Conservation (phyloP, 2,888 invertebrate species). For the Gibbula magus region DNA sequence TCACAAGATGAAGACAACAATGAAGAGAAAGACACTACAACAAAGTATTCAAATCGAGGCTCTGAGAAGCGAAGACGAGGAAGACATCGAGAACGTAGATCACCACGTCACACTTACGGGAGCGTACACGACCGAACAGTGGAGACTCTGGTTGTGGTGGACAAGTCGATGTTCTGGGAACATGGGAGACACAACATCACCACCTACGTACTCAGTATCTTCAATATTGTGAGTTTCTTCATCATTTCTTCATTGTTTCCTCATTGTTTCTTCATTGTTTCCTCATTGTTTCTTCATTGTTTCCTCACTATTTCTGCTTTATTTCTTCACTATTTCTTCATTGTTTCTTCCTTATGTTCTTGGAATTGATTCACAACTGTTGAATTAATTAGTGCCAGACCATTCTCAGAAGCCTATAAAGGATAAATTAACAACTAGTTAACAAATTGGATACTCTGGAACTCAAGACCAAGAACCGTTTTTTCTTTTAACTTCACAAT, state of each 20-base stretch:
- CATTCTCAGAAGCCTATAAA: too few species aligned
- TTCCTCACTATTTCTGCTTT: neutral
- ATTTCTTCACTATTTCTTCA: neutral
- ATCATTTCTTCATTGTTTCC: neutral
- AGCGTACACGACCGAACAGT: conserved; percentile 39
- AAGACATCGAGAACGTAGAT: neutral
- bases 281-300: neutral
- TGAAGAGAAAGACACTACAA: neutral
- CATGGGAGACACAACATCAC: conserved; percentile 67
- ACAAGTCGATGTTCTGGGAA: conserved; percentile 61
- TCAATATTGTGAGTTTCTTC: conserved; percentile 66
- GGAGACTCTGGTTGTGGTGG: conserved; percentile 68
- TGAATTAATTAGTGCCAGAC: too few species aligned
- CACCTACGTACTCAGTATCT: conserved; percentile 67
- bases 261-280: neutral
- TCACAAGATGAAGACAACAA: too few species aligned
- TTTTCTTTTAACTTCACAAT: too few species aligned
- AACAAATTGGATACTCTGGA: neutral
- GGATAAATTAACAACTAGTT: too few species aligned
- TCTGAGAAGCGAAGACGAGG: neutral
- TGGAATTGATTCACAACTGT: neutral
- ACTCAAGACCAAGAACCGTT: too few species aligned
- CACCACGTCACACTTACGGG: neutral
- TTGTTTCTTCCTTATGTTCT: neutral
- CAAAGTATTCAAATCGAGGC: neutral